A percentile compares a stretch with the other conserved stretches of the same genome.
These are phyloP conservation scores for Mechanitis mazaeus DNA, from an alignment of 2,888 invertebrate genomes.

Conservation along the genomic window DNA sequence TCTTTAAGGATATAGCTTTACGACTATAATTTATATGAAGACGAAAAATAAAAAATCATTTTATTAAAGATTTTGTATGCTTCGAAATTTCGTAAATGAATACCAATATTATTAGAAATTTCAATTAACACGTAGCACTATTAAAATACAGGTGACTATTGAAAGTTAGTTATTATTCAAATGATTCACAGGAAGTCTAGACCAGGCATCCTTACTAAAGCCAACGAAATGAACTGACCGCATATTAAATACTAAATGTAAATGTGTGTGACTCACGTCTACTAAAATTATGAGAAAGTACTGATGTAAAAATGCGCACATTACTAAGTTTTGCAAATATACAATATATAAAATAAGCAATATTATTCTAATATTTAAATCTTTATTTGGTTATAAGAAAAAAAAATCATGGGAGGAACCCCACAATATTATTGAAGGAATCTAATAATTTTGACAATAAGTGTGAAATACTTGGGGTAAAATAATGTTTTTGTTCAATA, in stretches of 20 bases:
- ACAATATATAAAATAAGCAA: too few species aligned
- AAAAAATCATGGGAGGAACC: background rate
- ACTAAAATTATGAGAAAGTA: background rate
- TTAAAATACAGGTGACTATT: too few species aligned
- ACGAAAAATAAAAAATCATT: background rate
- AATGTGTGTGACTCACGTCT: conserved; percentile 1
- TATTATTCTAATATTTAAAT: too few species aligned
- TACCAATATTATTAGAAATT: too few species aligned
- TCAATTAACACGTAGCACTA: too few species aligned
- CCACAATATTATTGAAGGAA: conserved; percentile 10
- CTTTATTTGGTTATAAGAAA: too few species aligned
- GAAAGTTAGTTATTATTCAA: conserved; percentile 6
- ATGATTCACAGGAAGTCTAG: conserved; percentile 23
- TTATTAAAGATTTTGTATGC: background rate
- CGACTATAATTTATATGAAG: background rate
- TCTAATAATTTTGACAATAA: conserved; percentile 20
- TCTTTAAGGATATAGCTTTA: background rate
- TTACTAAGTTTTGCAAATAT: too few species aligned
- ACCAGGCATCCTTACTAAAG: conserved; percentile 8
- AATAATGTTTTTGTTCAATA: conserved; percentile 39
- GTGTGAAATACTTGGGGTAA: conserved; percentile 32
- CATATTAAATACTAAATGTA: conserved; percentile 6
- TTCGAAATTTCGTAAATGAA: too few species aligned
- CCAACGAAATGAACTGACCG: conserved; percentile 3
- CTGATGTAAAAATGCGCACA: too few species aligned